Base-by-base conservation (phyloP, 2,888 invertebrate genomes). In the Timema cristinae region DNA sequence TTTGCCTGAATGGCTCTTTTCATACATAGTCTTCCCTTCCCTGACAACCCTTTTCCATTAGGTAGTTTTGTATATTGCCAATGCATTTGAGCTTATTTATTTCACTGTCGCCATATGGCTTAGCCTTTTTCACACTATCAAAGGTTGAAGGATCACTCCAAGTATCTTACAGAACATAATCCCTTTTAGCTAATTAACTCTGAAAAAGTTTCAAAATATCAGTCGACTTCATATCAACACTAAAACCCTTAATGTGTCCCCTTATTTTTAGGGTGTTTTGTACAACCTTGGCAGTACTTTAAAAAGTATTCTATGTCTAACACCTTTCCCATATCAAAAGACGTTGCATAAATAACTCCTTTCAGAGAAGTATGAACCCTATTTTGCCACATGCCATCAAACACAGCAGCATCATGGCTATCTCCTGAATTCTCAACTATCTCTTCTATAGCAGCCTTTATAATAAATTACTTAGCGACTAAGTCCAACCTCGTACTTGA, bases 1-100 rank as follows among this genome's bases (percentile, higher is more conserved):
- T 56, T 73, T 0, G 73, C 73, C 73, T 71, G 71, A 11, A 73
- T 66, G 67, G 56, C 54, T 66, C 67, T 56, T 10, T 48, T 70
- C 72, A 61, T 50, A 32, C 32, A 32, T 32, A 69, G 61, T 49
- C 56, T 69, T 15, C 61, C 32, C 10, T 50, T n/a, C 11, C 71
- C 51, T 11, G 49, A 32, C 6, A 68, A 11, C 4, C 32, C 50
- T 72, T 63, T 72, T 8, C 49, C 68, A 69, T 72, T 50, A 54
- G 10, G 16, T 16, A 71, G 32, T 47, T 72, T 47, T 67, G 63
- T 11, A 68, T 66, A 51, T 69, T 61, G 11, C 63, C 69, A 9
- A 61, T 50, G 16, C 69, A 63, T 66, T 72, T 66, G 66, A n/a
- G 66, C 15, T 69, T 70, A 50, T 66, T 50, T n/a, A 73, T 52